A percentile compares a stretch with the other conserved stretches of the same genome.
phyloP scores from a whole-genome alignment of 92 coral and sea anemone species.

The Chrysogorgia sp. region DNA sequence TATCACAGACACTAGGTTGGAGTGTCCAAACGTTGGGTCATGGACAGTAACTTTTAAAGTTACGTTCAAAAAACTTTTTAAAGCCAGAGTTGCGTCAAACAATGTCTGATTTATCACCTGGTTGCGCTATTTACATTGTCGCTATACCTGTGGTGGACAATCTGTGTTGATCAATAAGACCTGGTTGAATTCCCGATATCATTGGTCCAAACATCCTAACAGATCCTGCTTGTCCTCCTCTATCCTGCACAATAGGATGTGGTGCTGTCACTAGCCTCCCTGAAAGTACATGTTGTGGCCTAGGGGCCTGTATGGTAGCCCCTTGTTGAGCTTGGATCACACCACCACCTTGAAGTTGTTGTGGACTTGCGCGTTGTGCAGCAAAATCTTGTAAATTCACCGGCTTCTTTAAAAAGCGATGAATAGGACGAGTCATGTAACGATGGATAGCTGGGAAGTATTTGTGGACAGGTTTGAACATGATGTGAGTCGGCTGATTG shows the following conservation, averaged over 20 bases:
- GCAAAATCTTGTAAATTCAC: slow-evolving; percentile 15
- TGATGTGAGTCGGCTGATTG: slow-evolving; percentile 19
- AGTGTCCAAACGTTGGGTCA: too few species aligned
- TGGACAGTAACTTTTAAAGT: too few species aligned
- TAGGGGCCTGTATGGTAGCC: background rate
- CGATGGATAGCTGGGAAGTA: slow-evolving; percentile 73
- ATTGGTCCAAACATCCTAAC: slow-evolving; percentile 12
- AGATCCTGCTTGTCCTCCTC: background rate
- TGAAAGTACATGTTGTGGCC: background rate
- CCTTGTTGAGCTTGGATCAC: background rate
- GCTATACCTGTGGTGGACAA: slow-evolving; percentile 39
- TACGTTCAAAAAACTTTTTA: too few species aligned
- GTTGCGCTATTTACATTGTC: too few species aligned
- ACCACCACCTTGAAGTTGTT: background rate
- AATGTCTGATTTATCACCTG: too few species aligned
- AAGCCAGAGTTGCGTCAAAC: too few species aligned
- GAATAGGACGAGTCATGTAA: slow-evolving; percentile 64
- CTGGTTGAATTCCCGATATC: slow-evolving; percentile 36
- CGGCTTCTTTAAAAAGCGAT: slow-evolving; percentile 73
- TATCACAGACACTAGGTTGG: too few species aligned
- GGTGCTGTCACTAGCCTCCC: background rate
- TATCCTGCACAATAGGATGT: slow-evolving; percentile 9
- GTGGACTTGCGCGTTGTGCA: slow-evolving; percentile 3
- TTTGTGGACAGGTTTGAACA: slow-evolving; percentile 63
- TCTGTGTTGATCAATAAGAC: slow-evolving; percentile 32